Evolutionary conservation across 23 tunicate genomes (phyloP).

Genomic region (Styela clava): DNA sequence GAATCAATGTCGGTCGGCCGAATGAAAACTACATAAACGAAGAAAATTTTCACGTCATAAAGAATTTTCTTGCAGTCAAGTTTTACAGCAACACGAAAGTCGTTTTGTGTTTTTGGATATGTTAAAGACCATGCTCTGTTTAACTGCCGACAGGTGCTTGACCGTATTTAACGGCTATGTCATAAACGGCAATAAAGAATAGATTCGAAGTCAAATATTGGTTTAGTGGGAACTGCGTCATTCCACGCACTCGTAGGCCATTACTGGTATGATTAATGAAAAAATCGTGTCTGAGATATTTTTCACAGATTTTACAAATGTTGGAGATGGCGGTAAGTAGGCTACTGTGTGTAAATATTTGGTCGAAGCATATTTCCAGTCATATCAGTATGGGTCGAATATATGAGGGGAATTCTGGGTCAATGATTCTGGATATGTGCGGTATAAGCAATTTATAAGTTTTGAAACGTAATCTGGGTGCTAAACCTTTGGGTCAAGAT

Average conservation of each 20-base stretch:
- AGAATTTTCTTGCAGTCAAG: no score
- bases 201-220: background rate
- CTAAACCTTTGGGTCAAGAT: no score
- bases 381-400: background rate
- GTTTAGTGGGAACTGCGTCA: background rate
- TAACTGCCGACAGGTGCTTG: background rate
- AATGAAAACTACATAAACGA: no score
- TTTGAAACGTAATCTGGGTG: no score
- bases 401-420: background rate
- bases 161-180: background rate
- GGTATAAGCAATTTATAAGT: no score
- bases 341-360: background rate
- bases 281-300: background rate
- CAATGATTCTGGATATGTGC: background rate
- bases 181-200: background rate
- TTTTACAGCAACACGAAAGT: no score
- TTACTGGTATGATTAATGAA: background rate
- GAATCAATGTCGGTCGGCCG: no score
- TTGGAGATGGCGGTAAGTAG: background rate
- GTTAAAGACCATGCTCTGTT: no score
- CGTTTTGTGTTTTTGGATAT: no score
- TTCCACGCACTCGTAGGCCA: background rate
- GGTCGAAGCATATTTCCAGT: background rate
- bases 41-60: no score
- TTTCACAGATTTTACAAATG: background rate